Evolutionary conservation across 2,888 invertebrate genomes (phyloP).

Genomic region (Macrophya annulata): DNA sequence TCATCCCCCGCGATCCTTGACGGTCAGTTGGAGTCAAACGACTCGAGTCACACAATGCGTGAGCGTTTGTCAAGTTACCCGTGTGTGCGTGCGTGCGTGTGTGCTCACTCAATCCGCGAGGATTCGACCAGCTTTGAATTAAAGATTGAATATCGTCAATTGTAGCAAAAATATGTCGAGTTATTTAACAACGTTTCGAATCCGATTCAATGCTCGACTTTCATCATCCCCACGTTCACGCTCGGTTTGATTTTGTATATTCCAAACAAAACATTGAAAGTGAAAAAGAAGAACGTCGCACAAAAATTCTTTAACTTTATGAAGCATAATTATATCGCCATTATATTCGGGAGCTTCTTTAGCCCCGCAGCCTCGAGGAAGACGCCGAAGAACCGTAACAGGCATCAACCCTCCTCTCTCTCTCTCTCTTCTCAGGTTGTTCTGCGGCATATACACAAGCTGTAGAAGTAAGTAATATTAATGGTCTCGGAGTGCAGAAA

Average conservation of each 20-base stretch:
- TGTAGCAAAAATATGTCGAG: slow-evolving; percentile 20
- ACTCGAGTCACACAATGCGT: slow-evolving; percentile 43
- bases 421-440: slow-evolving; percentile 9
- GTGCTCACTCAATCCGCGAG: not conserved
- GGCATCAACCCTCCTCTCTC: slow-evolving; percentile 28
- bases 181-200: slow-evolving; percentile 15
- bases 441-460: slow-evolving; percentile 22
- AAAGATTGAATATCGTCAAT: slow-evolving; percentile 38
- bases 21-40: slow-evolving; percentile 50
- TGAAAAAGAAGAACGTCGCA: not conserved
- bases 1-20: not conserved
- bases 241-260: not conserved
- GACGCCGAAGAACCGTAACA: not conserved
- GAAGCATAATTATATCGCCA: slow-evolving; percentile 5
- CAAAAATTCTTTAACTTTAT: too few relatives aligned
- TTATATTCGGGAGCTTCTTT: not conserved
- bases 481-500: slow-evolving; percentile 70
- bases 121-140: slow-evolving; percentile 47
- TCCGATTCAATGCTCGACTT: not conserved
- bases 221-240: not conserved
- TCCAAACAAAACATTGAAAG: too few relatives aligned
- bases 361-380: not conserved
- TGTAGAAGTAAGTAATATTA: slow-evolving; percentile 78
- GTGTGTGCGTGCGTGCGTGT: not conserved
- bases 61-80: not conserved